Percentiles rank a stretch among this genome's conserved stretches.
Evolutionary conservation across 2,797 vertebrate genomes (phyloP).

Genomic region (Lepilemur ruficaudatus): DNA sequence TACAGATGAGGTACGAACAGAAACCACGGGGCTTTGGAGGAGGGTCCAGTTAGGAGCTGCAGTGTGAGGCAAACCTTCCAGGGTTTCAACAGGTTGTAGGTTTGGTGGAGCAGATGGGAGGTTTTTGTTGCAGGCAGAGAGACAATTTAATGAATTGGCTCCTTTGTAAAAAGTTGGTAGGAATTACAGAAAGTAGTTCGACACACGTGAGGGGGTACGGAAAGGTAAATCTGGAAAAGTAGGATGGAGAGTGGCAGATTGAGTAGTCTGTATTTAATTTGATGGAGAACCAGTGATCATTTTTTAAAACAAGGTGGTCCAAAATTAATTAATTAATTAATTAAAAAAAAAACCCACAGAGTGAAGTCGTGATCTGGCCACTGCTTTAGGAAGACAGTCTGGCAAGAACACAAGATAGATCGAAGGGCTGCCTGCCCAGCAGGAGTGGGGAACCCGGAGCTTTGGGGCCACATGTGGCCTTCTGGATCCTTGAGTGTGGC

Average conservation of each 20-base stretch:
- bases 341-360: background rate
- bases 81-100: background rate
- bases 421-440: background rate
- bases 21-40: background rate
- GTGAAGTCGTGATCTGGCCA: background rate
- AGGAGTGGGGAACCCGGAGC: background rate
- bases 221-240: background rate
- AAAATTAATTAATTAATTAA: no score
- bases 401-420: background rate
- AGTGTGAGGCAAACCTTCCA: background rate
- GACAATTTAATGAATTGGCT: background rate
- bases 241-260: background rate
- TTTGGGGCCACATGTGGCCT: no score
- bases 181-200: background rate
- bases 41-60: background rate
- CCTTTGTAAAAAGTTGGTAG: background rate
- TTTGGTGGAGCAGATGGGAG: background rate
- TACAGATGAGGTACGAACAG: background rate
- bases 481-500: background rate
- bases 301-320: constrained; percentile 1
- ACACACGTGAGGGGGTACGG: background rate
- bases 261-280: background rate
- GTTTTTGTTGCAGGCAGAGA: background rate
- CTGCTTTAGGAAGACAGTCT: background rate
- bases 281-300: background rate